phyloP scores from a whole-genome alignment of 2,797 vertebrate genomes.

The Tapirus indicus region DNA sequence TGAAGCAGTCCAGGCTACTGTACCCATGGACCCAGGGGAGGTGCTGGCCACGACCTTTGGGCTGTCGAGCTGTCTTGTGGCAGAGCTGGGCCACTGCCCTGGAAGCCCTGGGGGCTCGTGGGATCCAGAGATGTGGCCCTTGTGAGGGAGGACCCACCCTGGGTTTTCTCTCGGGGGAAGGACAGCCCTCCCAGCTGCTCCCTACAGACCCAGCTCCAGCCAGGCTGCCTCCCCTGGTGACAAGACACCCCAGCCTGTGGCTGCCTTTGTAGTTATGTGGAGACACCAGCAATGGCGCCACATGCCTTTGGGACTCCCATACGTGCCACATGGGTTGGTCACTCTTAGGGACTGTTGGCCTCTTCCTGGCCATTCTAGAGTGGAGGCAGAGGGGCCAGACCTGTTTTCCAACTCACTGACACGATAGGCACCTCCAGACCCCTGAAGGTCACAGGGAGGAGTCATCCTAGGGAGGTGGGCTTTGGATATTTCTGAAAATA shows the following conservation, averaged over 20 bases:
- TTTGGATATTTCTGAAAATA: neutral
- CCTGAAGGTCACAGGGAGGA: neutral
- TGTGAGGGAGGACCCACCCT: neutral
- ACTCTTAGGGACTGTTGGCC: neutral
- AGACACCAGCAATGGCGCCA: neutral
- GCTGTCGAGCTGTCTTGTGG: neutral
- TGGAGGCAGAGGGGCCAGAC: neutral
- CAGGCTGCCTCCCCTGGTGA: rapidly evolving
- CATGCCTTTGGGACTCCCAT: neutral
- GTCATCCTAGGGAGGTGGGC: neutral
- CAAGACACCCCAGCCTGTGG: neutral
- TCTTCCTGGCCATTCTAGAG: neutral
- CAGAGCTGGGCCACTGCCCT: neutral
- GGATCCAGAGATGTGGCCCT: neutral
- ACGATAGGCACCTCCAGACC: rapidly evolving
- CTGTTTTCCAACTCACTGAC: neutral
- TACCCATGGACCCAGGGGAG: neutral
- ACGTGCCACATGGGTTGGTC: rapidly evolving
- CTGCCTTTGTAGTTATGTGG: neutral
- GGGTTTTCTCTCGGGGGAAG: neutral
- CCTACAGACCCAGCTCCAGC: neutral
- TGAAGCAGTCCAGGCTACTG: too few relatives aligned
- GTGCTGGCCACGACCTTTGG: neutral
- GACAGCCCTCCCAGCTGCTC: too few relatives aligned
- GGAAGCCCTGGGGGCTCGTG: neutral